Evolutionary conservation across 2,797 vertebrate genomes (phyloP), one percentile per base, ranked within the genome.

Genomic region (Apodemus agrarius): DNA sequence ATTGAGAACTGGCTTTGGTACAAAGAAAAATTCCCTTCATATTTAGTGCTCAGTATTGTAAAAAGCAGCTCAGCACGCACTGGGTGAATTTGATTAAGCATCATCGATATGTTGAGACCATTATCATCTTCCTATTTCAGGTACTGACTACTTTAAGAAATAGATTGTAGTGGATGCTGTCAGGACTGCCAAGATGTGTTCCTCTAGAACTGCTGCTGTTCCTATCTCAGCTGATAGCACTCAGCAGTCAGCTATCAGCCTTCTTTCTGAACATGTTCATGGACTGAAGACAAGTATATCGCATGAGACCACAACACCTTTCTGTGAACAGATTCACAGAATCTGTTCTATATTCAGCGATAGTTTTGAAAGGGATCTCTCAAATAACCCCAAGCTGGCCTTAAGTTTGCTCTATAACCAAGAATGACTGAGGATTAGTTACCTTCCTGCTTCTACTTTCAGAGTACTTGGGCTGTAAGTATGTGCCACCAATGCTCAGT

Each of bases 1-100:
- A 83, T 37, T 67, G 37, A 84, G 79, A 91, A 91, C 49, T 89
- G 22, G 49, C 52, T 94, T 96, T 67, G 14, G 12, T 86, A 14
- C 59, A 69, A 21, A 92, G 13, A 69, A 52, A 69, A 63, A 4
- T 0, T 1, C 5, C 8, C 26, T 59, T 81, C 14, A 26, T 3
- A 57, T 81, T 82, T 82, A 82, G 17, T 89, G 26, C 37, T 69
- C 65, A 43, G 49, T 61, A 7, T 37, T 85, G 6, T 59, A 59
- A 92, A 92, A 93, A 89, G 12, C 40, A 92, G 40, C 13, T 89
- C 13, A 54, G 6, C n/a, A 92, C 21, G 1, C 16, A 19, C 3
- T 82, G 59, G 4, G 14, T 17, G 46, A 86, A 65, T 83, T 61
- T 81, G 37, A n/a, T 11, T 79, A 57, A 63, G 21, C 21, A 83